Evolutionary conservation across 2,113 vertebrate species (phyloP).

Genomic region (Probosciger aterrimus): DNA sequence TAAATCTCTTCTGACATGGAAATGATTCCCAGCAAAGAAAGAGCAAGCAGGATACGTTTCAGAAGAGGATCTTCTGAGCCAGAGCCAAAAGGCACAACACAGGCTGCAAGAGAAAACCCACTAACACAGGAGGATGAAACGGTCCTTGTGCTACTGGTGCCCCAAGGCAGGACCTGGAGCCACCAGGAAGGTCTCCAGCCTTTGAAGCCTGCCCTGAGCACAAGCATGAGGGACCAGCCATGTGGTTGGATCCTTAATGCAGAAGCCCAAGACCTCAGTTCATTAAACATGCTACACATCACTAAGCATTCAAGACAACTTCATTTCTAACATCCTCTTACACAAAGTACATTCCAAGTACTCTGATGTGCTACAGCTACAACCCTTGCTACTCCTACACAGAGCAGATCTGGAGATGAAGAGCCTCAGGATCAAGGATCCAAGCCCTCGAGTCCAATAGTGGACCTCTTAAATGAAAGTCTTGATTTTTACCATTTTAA

Average conservation of each 20-base stretch:
- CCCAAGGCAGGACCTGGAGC: background rate
- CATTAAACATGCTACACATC: background rate
- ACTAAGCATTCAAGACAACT: background rate
- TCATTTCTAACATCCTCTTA: background rate
- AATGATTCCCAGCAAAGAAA: background rate
- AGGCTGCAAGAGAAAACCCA: background rate
- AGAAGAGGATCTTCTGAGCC: background rate
- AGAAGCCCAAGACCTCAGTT: background rate
- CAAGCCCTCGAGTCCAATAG: background rate
- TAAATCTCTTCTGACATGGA: background rate
- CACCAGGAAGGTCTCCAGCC: background rate
- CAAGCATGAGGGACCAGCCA: accelerated
- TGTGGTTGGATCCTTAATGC: accelerated
- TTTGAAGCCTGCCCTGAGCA: background rate
- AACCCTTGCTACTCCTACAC: background rate
- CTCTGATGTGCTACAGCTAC: background rate
- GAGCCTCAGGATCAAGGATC: background rate
- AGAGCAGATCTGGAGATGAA: background rate
- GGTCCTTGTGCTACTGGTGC: background rate
- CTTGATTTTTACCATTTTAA: background rate
- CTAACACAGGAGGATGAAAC: accelerated
- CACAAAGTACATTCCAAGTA: background rate
- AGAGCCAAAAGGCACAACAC: background rate
- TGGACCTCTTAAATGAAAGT: background rate
- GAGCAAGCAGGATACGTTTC: background rate